A percentile compares a stretch with the other conserved stretches of the same genome.
Conservation (phyloP, 1,140 invertebrate genomes). For the Paraescarpia echinospica region DNA sequence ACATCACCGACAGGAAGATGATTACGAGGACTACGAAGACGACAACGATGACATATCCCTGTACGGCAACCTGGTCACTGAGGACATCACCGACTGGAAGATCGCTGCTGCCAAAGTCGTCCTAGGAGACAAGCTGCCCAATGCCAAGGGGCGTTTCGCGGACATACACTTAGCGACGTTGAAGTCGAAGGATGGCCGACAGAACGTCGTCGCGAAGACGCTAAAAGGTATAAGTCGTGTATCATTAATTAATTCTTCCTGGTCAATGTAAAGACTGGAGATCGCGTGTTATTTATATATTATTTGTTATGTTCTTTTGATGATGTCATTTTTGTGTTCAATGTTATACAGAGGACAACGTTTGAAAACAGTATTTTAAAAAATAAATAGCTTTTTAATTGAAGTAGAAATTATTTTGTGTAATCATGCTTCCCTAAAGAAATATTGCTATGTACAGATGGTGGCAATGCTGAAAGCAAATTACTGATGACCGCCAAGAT, state of each 20-base stretch:
- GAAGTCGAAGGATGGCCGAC: background rate
- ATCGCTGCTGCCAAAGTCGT: background rate
- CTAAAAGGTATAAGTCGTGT: background rate
- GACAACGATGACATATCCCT: background rate
- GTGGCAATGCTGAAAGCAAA: conserved; percentile 32
- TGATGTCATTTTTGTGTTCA: no score
- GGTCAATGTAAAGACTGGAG: background rate
- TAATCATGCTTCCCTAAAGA: background rate
- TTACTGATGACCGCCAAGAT: conserved; percentile 46
- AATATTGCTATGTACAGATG: background rate
- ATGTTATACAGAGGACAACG: no score
- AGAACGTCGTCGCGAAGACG: background rate
- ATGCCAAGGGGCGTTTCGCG: conserved; percentile 10
- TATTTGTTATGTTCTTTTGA: no score
- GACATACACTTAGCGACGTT: conserved; percentile 8
- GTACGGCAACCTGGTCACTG: conserved; percentile 10
- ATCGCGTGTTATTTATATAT: no score
- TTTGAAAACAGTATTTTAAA: no score
- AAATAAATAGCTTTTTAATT: no score
- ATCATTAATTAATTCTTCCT: background rate
- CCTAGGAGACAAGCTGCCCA: conserved; percentile 12
- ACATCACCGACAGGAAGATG: background rate
- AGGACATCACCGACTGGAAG: background rate
- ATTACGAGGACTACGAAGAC: background rate
- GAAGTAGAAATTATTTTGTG: background rate